phyloP scores from a whole-genome alignment of 2,113 vertebrate genomes.

The Engystomops pustulosus region DNA sequence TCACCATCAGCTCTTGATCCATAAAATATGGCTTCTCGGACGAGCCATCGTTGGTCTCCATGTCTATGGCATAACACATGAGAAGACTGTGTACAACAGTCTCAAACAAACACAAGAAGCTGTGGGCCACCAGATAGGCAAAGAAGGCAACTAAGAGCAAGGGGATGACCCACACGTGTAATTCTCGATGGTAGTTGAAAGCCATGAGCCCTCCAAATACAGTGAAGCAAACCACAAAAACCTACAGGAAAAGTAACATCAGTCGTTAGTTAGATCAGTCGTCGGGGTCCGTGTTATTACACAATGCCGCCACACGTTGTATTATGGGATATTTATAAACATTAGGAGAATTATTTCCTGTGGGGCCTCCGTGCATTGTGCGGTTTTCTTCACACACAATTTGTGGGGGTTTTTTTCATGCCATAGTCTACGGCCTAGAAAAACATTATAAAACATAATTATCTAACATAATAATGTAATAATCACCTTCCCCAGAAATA shows the following conservation, averaged over 20 bases:
- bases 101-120: constrained; percentile 79
- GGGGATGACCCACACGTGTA: constrained; percentile 77
- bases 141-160: constrained; percentile 76
- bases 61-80: constrained; percentile 77
- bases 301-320: background rate
- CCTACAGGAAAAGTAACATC: constrained; percentile 63
- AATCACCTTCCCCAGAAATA: constrained; percentile 80
- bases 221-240: constrained; percentile 78
- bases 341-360: too few species aligned
- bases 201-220: constrained; percentile 80
- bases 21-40: constrained; percentile 76
- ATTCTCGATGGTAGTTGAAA: constrained; percentile 76
- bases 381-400: too few species aligned
- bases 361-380: too few species aligned
- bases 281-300: too few species aligned
- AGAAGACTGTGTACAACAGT: constrained; percentile 72
- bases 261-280: too few species aligned
- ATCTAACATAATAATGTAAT: background rate
- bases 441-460: too few species aligned
- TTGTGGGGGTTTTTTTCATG: too few species aligned
- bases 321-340: background rate
- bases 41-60: constrained; percentile 79
- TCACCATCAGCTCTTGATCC: constrained; percentile 80
- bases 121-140: constrained; percentile 76
- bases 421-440: too few species aligned